These are phyloP conservation scores for Oscheius sp. DNA, from an alignment of 1,140 invertebrate genomes.

Conservation along the genomic window DNA sequence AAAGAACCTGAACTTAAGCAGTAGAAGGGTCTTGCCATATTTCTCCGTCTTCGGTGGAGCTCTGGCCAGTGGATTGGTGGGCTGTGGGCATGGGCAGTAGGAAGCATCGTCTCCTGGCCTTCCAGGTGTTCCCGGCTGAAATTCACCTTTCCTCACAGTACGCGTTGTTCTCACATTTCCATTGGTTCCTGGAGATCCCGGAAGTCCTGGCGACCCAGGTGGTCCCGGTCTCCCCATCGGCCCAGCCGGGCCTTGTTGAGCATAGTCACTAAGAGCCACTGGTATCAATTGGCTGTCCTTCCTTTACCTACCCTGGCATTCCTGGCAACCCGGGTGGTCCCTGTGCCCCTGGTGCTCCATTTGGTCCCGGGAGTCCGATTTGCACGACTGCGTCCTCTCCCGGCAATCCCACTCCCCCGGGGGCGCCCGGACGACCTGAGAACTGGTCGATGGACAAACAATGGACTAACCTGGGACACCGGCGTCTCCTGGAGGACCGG, in stretches of 20 bases:
- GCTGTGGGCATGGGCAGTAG: neutral
- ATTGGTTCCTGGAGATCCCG: too few species aligned
- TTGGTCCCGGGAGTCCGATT: neutral
- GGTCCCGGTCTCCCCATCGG: too few species aligned
- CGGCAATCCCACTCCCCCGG: neutral
- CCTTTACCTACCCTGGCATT: neutral
- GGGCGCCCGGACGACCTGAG: neutral
- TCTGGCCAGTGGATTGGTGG: neutral
- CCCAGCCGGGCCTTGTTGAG: too few species aligned
- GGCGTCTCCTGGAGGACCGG: neutral
- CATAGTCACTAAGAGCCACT: too few species aligned
- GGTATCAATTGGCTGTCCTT: too few species aligned
- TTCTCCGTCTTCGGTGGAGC: neutral
- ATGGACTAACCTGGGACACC: too few species aligned
- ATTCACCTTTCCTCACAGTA: neutral
- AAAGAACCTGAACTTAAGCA: neutral
- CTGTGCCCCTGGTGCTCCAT: neutral
- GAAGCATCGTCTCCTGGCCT: neutral
- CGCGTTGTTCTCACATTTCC: too few species aligned
- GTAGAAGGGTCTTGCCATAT: neutral
- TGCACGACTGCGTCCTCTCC: neutral
- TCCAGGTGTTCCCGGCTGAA: neutral
- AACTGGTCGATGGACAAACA: too few species aligned
- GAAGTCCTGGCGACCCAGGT: neutral
- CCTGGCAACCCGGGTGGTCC: neutral